Conservation (phyloP, 1,140 invertebrate species). For the Papilio machaon region DNA sequence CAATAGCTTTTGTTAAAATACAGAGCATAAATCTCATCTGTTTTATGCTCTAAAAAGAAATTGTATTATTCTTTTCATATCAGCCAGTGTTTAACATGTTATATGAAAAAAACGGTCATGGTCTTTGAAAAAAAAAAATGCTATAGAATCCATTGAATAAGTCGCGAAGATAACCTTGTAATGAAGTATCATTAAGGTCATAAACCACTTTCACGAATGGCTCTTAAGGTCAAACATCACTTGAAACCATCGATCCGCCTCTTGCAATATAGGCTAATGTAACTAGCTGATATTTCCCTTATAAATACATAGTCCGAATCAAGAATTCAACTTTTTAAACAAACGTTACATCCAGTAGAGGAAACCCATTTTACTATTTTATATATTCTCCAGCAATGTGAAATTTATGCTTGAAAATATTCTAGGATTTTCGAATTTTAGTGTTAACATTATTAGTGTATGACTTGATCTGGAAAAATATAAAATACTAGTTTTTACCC, state of each 20-base stretch:
- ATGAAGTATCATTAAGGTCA: constrained; percentile 9
- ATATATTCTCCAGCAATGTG: too few relatives aligned
- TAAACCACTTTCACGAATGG: neutral
- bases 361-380: too few relatives aligned
- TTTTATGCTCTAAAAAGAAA: too few relatives aligned
- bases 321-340: neutral
- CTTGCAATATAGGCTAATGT: constrained; percentile 5
- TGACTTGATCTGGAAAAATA: too few relatives aligned
- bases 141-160: neutral
- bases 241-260: constrained; percentile 9
- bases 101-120: neutral
- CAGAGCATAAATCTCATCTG: neutral
- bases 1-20: constrained; percentile 14
- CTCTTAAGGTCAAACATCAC: constrained; percentile 11
- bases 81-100: neutral
- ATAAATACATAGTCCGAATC: too few relatives aligned
- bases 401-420: too few relatives aligned
- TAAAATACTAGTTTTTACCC: too few relatives aligned
- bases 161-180: constrained; percentile 10
- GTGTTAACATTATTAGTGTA: too few relatives aligned
- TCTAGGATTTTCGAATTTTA: too few relatives aligned
- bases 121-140: neutral
- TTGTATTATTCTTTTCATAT: too few relatives aligned
- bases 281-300: neutral
- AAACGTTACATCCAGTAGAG: too few relatives aligned